Conservation (phyloP, 1,140 invertebrate species). For the Polypedilum pembai region DNA sequence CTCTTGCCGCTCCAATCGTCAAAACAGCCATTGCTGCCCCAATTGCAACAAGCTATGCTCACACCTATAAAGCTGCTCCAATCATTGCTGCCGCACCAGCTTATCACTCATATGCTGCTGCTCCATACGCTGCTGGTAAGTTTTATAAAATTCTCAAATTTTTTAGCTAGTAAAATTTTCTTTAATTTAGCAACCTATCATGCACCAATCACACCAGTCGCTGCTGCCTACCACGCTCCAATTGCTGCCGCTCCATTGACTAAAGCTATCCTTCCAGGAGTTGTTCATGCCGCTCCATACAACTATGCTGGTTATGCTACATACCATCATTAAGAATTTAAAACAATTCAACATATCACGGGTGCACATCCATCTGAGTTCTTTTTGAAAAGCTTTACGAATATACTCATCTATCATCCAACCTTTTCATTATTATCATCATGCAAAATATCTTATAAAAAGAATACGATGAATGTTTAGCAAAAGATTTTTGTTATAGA, state of each 20-base stretch:
- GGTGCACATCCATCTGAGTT: neutral
- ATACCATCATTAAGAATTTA: slow-evolving; percentile 19
- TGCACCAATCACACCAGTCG: slow-evolving; percentile 37
- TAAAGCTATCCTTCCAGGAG: neutral
- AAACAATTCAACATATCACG: neutral
- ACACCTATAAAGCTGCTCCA: slow-evolving; percentile 48
- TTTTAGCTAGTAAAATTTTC: too few species aligned
- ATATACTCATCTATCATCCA: neutral
- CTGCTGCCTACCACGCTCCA: slow-evolving; percentile 36
- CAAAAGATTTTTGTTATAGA: slow-evolving; percentile 13
- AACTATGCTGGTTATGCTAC: neutral
- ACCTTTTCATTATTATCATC: neutral
- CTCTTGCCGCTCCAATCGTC: slow-evolving; percentile 40
- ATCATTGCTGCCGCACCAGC: slow-evolving; percentile 31
- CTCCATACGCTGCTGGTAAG: slow-evolving; percentile 37
- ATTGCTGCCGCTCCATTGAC: slow-evolving; percentile 32
- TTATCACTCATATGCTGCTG: slow-evolving; percentile 33
- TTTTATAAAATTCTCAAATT: slow-evolving; percentile 28
- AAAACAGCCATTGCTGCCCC: slow-evolving; percentile 41
- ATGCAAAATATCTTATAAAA: neutral
- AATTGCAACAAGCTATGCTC: slow-evolving; percentile 52
- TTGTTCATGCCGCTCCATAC: neutral
- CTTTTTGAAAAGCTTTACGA: neutral
- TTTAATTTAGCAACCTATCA: slow-evolving; percentile 24
- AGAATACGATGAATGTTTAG: neutral